These are phyloP conservation scores for Erythrolamprus reginae DNA, from an alignment of 2,113 vertebrate genomes.

Conservation along the genomic window DNA sequence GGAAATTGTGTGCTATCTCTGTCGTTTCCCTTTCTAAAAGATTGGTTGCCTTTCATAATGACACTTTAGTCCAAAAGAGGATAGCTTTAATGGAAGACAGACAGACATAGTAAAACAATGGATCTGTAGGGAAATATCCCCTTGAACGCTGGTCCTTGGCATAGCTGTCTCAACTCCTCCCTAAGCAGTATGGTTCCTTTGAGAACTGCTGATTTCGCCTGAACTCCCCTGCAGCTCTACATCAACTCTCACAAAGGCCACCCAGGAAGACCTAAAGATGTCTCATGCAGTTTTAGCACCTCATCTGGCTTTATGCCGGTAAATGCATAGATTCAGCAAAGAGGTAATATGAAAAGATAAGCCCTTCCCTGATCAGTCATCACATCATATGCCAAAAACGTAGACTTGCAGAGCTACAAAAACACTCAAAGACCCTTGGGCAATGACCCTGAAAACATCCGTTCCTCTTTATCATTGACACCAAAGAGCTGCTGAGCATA, in stretches of 20 bases:
- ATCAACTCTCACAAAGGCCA: neutral
- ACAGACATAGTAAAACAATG: neutral
- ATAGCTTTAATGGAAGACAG: neutral
- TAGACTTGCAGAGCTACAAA: rapidly evolving
- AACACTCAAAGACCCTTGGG: neutral
- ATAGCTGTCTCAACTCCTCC: neutral
- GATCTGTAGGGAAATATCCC: neutral
- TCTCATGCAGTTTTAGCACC: neutral
- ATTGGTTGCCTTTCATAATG: neutral
- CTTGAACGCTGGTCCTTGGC: neutral
- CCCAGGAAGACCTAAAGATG: neutral
- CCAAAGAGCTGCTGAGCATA: neutral
- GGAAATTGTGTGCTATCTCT: neutral
- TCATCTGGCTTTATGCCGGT: constrained; percentile 2
- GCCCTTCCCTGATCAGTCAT: neutral
- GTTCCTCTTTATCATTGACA: neutral
- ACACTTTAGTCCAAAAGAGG: neutral
- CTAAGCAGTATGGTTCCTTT: neutral
- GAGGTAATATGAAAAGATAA: neutral
- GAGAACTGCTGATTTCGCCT: neutral
- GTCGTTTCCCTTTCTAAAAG: neutral
- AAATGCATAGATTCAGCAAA: constrained; percentile 3
- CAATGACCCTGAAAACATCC: neutral
- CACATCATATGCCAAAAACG: neutral
- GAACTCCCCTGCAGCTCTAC: neutral